Evolutionary conservation across 2,797 vertebrate genomes (phyloP), one percentile per base, ranked within the genome.

Genomic region (Liasis olivaceus): DNA sequence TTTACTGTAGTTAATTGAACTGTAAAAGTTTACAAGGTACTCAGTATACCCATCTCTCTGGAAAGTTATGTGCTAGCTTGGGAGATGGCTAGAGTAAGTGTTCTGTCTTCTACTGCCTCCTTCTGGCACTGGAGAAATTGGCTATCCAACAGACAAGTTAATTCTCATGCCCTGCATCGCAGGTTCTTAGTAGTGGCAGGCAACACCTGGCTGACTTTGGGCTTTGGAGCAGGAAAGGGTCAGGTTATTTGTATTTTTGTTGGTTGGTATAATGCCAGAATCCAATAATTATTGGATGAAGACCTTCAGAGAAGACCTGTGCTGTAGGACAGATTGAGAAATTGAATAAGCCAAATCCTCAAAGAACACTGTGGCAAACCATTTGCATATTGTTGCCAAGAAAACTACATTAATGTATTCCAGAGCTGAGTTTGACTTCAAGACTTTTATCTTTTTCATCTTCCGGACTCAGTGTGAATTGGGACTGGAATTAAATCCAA

Each of bases 61-160:
- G 31, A 36, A 90, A 54, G 13, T 2, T 89, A 17, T 47, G 28
- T 24, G 47, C 26, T 51, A 17, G 17, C 24, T 13, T 42, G n/a
- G 5, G 26, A 36, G 7, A 2, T 22, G 77, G 5, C 72, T 22
- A 5, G 0, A 28, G 24, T 14, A 15, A 62, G 36, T 56, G 5
- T 62, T 20, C 28, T 42, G 51, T 56, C 92, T 86, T 56, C 4
- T 56, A 28, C 64, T 87, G 89, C 92, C 92, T 66, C 28, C 92
- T 77, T 54, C 84, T 87, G 92, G 92, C 17, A 9, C 31, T 24
- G 69, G 72, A 56, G 47, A 77, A 72, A 60, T 9, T 62, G 11
- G 26, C 64, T n/a, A 51, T 5, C 42, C 22, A 62, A 4, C 24
- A 17, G n/a, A 26, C 7, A 31, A 69, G 8, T 28, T 31, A 51